Conservation (phyloP, 2,113 vertebrate genomes). For the Alethe castanea region DNA sequence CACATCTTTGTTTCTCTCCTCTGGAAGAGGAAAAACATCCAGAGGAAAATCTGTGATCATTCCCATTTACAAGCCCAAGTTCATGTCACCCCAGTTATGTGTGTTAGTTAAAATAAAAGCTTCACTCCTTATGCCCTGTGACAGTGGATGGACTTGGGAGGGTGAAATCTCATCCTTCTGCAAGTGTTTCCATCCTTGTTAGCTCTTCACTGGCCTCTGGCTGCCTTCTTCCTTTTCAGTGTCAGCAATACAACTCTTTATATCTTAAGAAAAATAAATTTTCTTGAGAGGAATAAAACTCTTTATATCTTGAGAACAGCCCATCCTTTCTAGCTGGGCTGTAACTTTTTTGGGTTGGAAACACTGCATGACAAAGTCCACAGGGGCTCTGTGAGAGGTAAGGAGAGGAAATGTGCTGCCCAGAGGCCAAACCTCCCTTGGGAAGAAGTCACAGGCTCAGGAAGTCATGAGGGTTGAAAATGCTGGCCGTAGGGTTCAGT, state of each 20-base stretch:
- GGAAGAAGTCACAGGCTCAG: neutral
- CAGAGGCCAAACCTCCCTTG: neutral
- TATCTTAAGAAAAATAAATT: neutral
- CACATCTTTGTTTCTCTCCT: neutral
- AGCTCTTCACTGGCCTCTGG: neutral
- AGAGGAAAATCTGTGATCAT: neutral
- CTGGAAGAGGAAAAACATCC: neutral
- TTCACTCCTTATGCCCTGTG: neutral
- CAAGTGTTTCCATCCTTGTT: neutral
- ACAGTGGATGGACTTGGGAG: neutral
- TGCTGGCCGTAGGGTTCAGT: neutral
- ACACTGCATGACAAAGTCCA: rapidly evolving
- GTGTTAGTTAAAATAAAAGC: neutral
- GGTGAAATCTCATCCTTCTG: neutral
- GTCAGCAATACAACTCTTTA: too few species aligned
- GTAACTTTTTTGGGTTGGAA: neutral
- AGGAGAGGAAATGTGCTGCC: neutral
- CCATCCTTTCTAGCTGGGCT: neutral
- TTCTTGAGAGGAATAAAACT: too few species aligned
- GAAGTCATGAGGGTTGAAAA: neutral
- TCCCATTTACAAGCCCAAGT: neutral
- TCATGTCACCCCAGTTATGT: neutral
- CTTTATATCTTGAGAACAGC: neutral
- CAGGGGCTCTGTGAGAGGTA: neutral
- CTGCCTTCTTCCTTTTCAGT: neutral